phyloP scores from a whole-genome alignment of 2,888 invertebrate species.

The Dilophus febrilis region DNA sequence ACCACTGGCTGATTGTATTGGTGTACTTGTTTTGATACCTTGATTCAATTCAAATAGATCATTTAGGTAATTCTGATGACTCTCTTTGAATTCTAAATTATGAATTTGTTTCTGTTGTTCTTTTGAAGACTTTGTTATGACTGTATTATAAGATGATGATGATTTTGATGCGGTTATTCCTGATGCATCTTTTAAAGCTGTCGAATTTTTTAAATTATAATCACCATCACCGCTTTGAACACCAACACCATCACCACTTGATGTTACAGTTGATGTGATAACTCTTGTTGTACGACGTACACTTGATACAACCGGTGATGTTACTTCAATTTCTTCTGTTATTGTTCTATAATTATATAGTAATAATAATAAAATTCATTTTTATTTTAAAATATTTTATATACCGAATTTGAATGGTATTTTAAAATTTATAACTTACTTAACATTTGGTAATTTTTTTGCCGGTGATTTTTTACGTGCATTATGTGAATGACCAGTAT shows the following conservation, averaged over 20 bases:
- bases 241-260: conserved; percentile 12
- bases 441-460: conserved; percentile 7
- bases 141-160: no score
- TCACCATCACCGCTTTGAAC: not conserved
- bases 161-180: not conserved
- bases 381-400: no score
- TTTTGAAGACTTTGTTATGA: conserved; percentile 17
- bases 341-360: conserved; percentile 27
- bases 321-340: conserved; percentile 22
- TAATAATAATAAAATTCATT: conserved; percentile 4
- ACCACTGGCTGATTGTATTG: conserved; percentile 1
- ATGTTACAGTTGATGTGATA: conserved; percentile 13
- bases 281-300: conserved; percentile 12
- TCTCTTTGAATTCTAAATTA: conserved; percentile 20
- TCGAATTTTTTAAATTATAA: not conserved
- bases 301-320: conserved; percentile 19
- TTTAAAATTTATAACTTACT: conserved; percentile 7
- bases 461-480: conserved; percentile 12
- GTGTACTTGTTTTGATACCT: conserved; percentile 10
- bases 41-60: conserved; percentile 18
- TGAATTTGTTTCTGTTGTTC: conserved; percentile 21
- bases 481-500: conserved; percentile 31
- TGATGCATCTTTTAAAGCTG: not conserved
- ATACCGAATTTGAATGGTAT: no score
- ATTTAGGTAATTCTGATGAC: conserved; percentile 21